These are phyloP conservation scores for Danio kyathit DNA, from an alignment of 2,797 vertebrate genomes.

Conservation along the genomic window DNA sequence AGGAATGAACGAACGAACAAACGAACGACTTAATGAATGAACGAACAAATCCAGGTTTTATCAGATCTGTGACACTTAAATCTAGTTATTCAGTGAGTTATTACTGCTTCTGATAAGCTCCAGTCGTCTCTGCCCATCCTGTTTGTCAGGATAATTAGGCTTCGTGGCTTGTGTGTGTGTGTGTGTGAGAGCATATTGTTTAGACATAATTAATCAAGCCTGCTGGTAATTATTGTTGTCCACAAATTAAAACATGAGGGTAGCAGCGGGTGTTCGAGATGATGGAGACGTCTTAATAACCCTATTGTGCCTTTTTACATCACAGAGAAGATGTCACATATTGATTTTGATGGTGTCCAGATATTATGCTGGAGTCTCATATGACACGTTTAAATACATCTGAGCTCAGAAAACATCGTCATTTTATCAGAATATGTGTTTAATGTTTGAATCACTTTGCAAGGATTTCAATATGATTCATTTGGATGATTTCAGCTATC, in stretches of 20 bases:
- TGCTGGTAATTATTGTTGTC: constrained; percentile 77
- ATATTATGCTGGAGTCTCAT: too few relatives aligned
- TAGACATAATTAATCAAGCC: constrained; percentile 80
- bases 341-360: too few relatives aligned
- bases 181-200: constrained; percentile 70
- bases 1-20: too few relatives aligned
- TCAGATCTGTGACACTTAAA: constrained; percentile 27
- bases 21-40: too few relatives aligned
- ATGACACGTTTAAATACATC: too few relatives aligned
- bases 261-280: constrained; percentile 61
- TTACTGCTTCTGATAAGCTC: constrained; percentile 52
- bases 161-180: constrained; percentile 71
- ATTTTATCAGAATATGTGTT: too few relatives aligned
- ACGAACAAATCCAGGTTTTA: too few relatives aligned
- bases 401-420: too few relatives aligned
- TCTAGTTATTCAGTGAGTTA: neutral
- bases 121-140: constrained; percentile 71
- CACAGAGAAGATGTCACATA: neutral
- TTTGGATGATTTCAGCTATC: too few relatives aligned
- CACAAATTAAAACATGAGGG: constrained; percentile 65
- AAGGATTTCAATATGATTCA: too few relatives aligned
- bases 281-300: constrained; percentile 77
- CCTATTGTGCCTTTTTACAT: constrained; percentile 58
- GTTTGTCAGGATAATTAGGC: constrained; percentile 76
- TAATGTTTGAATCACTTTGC: too few relatives aligned